Base-by-base conservation (phyloP, 1,140 invertebrate species). In the Brachionus rubens region DNA sequence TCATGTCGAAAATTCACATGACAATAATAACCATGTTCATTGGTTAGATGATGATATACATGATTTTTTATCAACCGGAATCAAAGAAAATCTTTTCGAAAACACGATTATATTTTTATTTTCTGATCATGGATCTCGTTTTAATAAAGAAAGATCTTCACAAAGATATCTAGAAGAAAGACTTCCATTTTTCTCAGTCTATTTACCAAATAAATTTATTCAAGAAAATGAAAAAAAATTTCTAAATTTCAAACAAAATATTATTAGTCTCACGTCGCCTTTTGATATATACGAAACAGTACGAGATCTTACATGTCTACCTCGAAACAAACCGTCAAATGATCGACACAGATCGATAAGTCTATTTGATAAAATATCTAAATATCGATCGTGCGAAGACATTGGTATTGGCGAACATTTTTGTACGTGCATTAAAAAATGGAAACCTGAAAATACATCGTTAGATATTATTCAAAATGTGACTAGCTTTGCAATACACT, bases 341-440 rank as follows among this genome's bases (percentile, higher is more conserved):
- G 21, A 65, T 28, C 33, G 40, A 24, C 16, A 43, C 3, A 41
- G 59, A 65, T 65, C 59, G 2, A 65, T 65, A 46, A 91, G 89
- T 59, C 84, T 92, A 24, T 90, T 92, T 79, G 79, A 78, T 16
- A 78, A 81, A 76, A 82, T 86, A 21, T 82, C 84, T 7, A 87
- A 89, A 77, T 87, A 89, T 50, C 86, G 93, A 54, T 91, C 90
- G 2, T 96, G 93, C 82, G 86, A 88, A 14, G 89, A 93, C 82
- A 93, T 93, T 2, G 91, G 89, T 36, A 92, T 96, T 59, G 91
- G 93, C 80, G 90, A 92, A 0, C 94, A 96, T 83, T 97, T 94
- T 94, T 97, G 94, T 80, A 90, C 92, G 19, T 97, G 94, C 80
- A 84, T 95, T 2, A 87, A 88, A 3, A 94, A 92, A 91, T 80